A percentile compares a stretch with the other conserved stretches of the same genome.
Conservation (phyloP, 2,113 vertebrate genomes). For the Sitta europaea region DNA sequence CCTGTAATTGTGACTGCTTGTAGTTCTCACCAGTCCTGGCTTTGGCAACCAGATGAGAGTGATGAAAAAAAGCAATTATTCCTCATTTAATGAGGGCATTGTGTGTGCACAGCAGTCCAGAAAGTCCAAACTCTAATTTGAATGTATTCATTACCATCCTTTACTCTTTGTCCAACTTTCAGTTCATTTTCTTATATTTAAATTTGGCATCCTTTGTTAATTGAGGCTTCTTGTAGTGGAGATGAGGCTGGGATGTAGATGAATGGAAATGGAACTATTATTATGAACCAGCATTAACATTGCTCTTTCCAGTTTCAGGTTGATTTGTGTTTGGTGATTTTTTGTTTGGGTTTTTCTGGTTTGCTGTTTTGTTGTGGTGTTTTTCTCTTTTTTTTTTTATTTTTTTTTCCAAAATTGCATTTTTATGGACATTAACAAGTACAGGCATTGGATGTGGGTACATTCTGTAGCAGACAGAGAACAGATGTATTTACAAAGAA, state of each 20-base stretch:
- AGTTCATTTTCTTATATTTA: neutral
- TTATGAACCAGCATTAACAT: neutral
- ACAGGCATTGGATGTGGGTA: neutral
- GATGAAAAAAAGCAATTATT: neutral
- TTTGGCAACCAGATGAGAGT: neutral
- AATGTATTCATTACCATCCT: neutral
- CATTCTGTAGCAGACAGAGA: neutral
- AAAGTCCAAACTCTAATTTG: neutral
- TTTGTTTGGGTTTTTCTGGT: neutral
- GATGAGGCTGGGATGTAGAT: neutral
- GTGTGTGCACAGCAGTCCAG: neutral
- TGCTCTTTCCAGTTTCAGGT: neutral
- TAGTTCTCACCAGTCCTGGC: neutral
- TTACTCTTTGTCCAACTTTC: neutral
- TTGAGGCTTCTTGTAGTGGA: neutral
- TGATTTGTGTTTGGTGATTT: neutral
- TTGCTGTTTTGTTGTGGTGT: accelerated
- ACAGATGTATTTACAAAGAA: neutral
- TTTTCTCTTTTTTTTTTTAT: accelerated
- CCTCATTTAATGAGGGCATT: neutral
- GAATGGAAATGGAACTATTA: neutral
- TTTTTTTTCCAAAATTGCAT: accelerated
- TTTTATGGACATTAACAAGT: neutral
- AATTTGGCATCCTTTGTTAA: neutral
- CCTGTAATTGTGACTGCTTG: neutral